Conservation (phyloP, 1,140 invertebrate species). For the Ceratosolen solmsi region DNA sequence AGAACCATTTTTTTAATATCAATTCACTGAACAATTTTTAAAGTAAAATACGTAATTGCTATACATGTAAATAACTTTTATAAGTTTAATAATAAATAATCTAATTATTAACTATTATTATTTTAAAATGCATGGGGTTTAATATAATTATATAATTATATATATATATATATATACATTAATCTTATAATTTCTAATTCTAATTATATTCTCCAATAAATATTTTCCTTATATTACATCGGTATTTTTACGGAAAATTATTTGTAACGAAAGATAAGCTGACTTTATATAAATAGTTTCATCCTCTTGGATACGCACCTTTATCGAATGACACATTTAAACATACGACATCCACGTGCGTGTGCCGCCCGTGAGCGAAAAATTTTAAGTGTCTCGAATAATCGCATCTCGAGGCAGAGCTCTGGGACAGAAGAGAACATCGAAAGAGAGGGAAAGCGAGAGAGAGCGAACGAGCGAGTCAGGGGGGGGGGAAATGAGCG, state of each 20-base stretch:
- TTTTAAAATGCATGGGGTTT: too few species aligned
- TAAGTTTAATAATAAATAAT: too few species aligned
- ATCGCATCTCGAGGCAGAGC: conserved; percentile 7
- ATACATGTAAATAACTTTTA: too few species aligned
- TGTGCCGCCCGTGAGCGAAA: not conserved
- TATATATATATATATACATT: too few species aligned
- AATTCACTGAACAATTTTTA: too few species aligned
- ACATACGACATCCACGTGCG: not conserved
- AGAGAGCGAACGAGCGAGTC: not conserved
- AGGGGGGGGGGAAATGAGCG: not conserved
- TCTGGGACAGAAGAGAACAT: not conserved
- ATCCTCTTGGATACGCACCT: not conserved
- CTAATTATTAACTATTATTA: too few species aligned
- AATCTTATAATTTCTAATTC: too few species aligned
- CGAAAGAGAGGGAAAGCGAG: not conserved
- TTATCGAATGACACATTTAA: conserved; percentile 24
- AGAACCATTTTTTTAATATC: too few species aligned
- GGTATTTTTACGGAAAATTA: not conserved
- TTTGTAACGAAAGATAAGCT: not conserved
- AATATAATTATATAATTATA: too few species aligned
- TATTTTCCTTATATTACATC: too few species aligned
- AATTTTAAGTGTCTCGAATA: conserved; percentile 42
- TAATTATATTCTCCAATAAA: too few species aligned
- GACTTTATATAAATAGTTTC: not conserved
- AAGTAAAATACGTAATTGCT: too few species aligned